Conservation (phyloP, 1,140 invertebrate genomes). For the Listronotus bonariensis region DNA sequence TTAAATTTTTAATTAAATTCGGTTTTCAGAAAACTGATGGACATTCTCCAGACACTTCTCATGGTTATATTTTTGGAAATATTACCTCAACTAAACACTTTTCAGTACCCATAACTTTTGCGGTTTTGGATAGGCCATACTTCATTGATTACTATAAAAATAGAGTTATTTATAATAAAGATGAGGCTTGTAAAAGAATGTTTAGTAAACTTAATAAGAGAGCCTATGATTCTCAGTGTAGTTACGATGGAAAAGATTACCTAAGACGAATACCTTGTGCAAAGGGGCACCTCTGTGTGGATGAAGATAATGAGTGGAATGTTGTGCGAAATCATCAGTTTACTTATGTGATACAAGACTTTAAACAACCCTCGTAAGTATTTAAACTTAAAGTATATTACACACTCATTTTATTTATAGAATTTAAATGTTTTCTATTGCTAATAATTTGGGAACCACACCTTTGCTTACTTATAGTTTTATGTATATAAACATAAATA, state of each 20-base stretch:
- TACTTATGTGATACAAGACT: conserved; percentile 89
- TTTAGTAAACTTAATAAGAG: conserved; percentile 80
- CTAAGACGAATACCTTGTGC: conserved; percentile 87
- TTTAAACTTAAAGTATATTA: conserved; percentile 8
- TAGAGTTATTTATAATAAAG: conserved; percentile 64
- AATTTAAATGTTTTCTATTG: no score
- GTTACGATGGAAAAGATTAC: conserved; percentile 78
- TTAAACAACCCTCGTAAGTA: conserved; percentile 82
- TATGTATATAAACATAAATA: no score
- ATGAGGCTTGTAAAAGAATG: conserved; percentile 78
- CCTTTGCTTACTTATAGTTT: no score
- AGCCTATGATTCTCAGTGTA: conserved; percentile 84
- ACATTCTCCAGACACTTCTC: conserved; percentile 76
- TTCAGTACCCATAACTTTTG: conserved; percentile 76
- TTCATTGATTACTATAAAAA: conserved; percentile 90
- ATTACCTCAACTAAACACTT: conserved; percentile 74
- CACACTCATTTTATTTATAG: neutral
- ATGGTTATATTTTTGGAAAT: conserved; percentile 95
- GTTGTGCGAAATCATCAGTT: conserved; percentile 89
- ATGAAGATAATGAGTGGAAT: conserved; percentile 84
- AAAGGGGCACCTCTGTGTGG: conserved; percentile 74
- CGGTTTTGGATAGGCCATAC: conserved; percentile 83
- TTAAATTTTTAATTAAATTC: conserved; percentile 92
- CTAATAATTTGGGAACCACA: no score
- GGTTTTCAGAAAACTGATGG: conserved; percentile 96